Percentiles rank a stretch among this genome's conserved stretches.
phyloP scores from a whole-genome alignment of 92 coral and sea anemone genomes.

The Zoanthus gigantus region DNA sequence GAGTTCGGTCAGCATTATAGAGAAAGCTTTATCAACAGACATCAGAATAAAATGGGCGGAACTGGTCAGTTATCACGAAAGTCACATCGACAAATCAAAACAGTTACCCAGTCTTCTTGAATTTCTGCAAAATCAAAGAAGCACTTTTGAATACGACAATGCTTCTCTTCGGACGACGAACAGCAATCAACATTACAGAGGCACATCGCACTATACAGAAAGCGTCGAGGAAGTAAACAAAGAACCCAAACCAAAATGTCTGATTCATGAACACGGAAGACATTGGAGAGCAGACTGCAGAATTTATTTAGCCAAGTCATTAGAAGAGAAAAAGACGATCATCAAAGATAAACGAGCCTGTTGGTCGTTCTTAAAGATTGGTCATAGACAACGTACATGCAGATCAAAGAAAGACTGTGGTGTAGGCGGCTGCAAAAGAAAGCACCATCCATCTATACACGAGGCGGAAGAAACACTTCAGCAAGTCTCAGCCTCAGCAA shows the following conservation, averaged over 20 bases:
- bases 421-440: constrained; percentile 52
- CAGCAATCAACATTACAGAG: constrained; percentile 2
- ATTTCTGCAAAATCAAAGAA: constrained; percentile 56
- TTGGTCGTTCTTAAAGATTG: constrained; percentile 63
- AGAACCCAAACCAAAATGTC: constrained; percentile 42
- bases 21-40: constrained; percentile 53
- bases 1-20: constrained; percentile 74
- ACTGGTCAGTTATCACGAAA: constrained; percentile 38
- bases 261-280: constrained; percentile 57
- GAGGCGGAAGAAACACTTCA: not conserved
- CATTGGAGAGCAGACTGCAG: constrained; percentile 52
- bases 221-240: not conserved
- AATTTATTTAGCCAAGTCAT: constrained; percentile 42
- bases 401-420: constrained; percentile 51
- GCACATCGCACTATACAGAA: constrained; percentile 11
- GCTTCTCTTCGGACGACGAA: constrained; percentile 10
- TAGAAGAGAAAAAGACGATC: constrained; percentile 30
- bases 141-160: constrained; percentile 62
- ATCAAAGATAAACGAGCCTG: constrained; percentile 62
- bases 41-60: constrained; percentile 63
- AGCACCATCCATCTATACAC: constrained; percentile 59
- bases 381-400: constrained; percentile 46
- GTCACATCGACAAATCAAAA: constrained; percentile 57
- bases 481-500: not conserved
- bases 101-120: constrained; percentile 62